Conservation (phyloP, 2,888 invertebrate genomes). For the Dascillus cervinus region DNA sequence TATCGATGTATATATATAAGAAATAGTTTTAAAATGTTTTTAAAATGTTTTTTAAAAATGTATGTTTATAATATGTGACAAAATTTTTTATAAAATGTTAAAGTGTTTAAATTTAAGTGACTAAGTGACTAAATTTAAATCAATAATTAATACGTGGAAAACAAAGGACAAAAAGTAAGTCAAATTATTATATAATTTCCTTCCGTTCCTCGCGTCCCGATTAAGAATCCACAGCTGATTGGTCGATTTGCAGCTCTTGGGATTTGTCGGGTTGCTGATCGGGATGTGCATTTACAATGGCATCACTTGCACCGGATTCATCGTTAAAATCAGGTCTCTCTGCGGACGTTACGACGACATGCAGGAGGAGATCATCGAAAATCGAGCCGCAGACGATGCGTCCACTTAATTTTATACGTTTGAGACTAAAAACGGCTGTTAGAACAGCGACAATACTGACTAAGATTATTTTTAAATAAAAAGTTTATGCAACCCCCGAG, state of each 20-base stretch:
- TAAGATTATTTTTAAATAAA: slow-evolving; percentile 2
- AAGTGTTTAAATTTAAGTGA: no score
- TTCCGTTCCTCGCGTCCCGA: no score
- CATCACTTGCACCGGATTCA: slow-evolving; percentile 27
- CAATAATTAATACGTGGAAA: no score
- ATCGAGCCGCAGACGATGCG: slow-evolving; percentile 32
- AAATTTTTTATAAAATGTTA: no score
- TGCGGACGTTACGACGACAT: slow-evolving; percentile 23
- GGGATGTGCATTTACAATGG: slow-evolving; percentile 81
- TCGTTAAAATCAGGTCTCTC: slow-evolving; percentile 22
- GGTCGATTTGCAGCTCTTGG: slow-evolving; percentile 61
- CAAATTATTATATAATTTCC: no score
- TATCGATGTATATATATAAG: no score
- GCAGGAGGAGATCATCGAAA: slow-evolving; percentile 34
- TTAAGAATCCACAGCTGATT: no score
- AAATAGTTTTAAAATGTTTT: no score
- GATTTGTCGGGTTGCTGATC: slow-evolving; percentile 65
- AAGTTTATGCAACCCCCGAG: neutral
- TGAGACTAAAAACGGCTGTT: slow-evolving; percentile 1
- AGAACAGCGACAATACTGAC: neutral
- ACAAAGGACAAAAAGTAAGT: no score
- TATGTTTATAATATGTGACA: no score
- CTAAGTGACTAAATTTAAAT: no score
- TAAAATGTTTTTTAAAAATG: no score
- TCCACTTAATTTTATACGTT: neutral